Percentiles rank a stretch among this genome's conserved stretches.
Evolutionary conservation across 2,888 invertebrate species (phyloP).

Genomic region (Cerceris rybyensis): DNA sequence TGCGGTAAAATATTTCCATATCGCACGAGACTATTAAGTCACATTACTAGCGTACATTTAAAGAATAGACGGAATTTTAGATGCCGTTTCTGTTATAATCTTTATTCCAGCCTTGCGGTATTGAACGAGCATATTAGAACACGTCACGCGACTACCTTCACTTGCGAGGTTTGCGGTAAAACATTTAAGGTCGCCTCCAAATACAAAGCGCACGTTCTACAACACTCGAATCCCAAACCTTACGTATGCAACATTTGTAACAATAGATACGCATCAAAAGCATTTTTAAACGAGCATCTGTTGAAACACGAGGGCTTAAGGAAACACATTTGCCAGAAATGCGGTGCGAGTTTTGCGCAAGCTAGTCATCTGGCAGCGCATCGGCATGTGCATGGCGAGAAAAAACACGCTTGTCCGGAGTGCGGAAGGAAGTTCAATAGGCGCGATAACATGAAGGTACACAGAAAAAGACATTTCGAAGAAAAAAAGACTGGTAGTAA

Average conservation of each 20-base stretch:
- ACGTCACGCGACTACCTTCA: constrained; percentile 78
- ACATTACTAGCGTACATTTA: constrained; percentile 79
- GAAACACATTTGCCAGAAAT: constrained; percentile 79
- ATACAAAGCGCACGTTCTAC: constrained; percentile 78
- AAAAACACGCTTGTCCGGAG: constrained; percentile 79
- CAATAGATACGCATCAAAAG: constrained; percentile 80
- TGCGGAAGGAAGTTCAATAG: constrained; percentile 80
- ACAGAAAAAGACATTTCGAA: constrained; percentile 77
- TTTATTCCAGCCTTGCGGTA: constrained; percentile 79
- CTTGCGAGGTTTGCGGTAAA: constrained; percentile 78
- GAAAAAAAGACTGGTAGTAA: constrained; percentile 57
- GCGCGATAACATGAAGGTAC: constrained; percentile 81
- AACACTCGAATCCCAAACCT: constrained; percentile 80
- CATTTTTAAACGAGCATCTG: constrained; percentile 79
- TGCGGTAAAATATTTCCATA: constrained; percentile 80
- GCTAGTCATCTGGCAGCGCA: constrained; percentile 80
- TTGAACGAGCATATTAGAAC: constrained; percentile 80
- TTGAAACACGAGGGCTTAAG: constrained; percentile 79
- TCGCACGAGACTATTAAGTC: constrained; percentile 78
- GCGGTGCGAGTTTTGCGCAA: constrained; percentile 79
- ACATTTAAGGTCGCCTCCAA: constrained; percentile 80
- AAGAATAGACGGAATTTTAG: constrained; percentile 79
- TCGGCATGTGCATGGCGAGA: constrained; percentile 79
- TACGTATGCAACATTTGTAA: constrained; percentile 78
- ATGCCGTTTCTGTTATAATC: constrained; percentile 80